Percentiles rank a stretch among this genome's conserved stretches.
phyloP scores from a whole-genome alignment of 2,797 vertebrate genomes.

The Cyclopterus lumpus region DNA sequence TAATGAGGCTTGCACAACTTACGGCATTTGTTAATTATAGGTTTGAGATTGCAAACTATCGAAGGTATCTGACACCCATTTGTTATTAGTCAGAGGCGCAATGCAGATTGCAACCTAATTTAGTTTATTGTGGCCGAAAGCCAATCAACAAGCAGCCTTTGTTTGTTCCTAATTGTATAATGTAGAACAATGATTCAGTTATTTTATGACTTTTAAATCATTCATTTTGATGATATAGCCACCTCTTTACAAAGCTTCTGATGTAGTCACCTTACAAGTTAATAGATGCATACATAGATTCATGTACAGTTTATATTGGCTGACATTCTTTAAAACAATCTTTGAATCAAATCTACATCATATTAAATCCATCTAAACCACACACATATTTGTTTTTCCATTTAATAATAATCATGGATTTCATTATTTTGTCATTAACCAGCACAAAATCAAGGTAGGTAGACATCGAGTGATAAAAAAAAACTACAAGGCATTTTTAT shows the following conservation, averaged over 20 bases:
- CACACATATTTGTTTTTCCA: slow-evolving; percentile 26
- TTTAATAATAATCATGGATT: slow-evolving; percentile 37
- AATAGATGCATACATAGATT: neutral
- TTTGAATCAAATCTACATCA: neutral
- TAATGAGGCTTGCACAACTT: slow-evolving; percentile 3
- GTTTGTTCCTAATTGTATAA: slow-evolving; percentile 63
- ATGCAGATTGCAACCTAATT: slow-evolving; percentile 54
- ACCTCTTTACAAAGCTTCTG: slow-evolving; percentile 12
- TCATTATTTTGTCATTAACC: slow-evolving; percentile 41
- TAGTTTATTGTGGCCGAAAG: slow-evolving; percentile 55
- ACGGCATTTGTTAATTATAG: slow-evolving; percentile 19
- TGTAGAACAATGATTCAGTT: slow-evolving; percentile 67
- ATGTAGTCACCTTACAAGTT: neutral
- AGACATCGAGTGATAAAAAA: slow-evolving; percentile 31
- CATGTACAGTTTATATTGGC: neutral
- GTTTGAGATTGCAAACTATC: slow-evolving; percentile 22
- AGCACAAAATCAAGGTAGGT: slow-evolving; percentile 33
- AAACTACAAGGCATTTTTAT: slow-evolving; percentile 11
- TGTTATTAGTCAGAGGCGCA: slow-evolving; percentile 30
- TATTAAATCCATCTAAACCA: neutral
- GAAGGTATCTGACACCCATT: slow-evolving; percentile 33
- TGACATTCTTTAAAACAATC: neutral
- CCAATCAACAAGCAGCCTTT: slow-evolving; percentile 59
- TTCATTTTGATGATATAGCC: slow-evolving; percentile 47
- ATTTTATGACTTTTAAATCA: slow-evolving; percentile 71